phyloP scores from a whole-genome alignment of 2,797 vertebrate genomes.

The Xiphorhynchus erythropygius region DNA sequence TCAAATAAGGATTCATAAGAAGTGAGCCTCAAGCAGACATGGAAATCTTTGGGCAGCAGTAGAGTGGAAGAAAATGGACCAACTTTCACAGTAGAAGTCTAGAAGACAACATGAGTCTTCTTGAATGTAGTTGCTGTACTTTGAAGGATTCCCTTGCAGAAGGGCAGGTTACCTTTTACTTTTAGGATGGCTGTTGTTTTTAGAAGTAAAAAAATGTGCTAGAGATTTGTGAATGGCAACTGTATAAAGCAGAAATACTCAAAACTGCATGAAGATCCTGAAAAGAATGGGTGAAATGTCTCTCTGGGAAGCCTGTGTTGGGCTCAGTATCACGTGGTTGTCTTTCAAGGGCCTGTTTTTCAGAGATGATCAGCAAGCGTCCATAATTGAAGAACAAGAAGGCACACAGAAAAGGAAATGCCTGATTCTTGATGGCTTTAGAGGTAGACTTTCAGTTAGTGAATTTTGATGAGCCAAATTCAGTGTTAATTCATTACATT shows the following conservation, averaged over 20 bases:
- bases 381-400: background rate
- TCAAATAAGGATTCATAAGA: background rate
- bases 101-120: background rate
- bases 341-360: background rate
- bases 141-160: background rate
- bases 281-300: background rate
- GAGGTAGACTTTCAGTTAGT: background rate
- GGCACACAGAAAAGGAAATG: background rate
- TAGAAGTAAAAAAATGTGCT: background rate
- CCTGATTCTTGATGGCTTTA: accelerated
- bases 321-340: background rate
- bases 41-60: background rate
- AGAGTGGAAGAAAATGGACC: background rate
- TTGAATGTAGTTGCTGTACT: background rate
- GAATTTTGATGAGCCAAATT: background rate
- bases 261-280: background rate
- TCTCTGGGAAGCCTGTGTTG: background rate
- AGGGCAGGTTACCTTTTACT: background rate
- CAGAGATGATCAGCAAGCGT: background rate
- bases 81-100: background rate
- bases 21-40: background rate
- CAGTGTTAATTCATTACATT: background rate
- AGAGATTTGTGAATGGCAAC: background rate
- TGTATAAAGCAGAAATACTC: background rate
- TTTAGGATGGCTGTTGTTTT: background rate